phyloP scores from a whole-genome alignment of 2,888 invertebrate species.

The Hermodice carunculata region DNA sequence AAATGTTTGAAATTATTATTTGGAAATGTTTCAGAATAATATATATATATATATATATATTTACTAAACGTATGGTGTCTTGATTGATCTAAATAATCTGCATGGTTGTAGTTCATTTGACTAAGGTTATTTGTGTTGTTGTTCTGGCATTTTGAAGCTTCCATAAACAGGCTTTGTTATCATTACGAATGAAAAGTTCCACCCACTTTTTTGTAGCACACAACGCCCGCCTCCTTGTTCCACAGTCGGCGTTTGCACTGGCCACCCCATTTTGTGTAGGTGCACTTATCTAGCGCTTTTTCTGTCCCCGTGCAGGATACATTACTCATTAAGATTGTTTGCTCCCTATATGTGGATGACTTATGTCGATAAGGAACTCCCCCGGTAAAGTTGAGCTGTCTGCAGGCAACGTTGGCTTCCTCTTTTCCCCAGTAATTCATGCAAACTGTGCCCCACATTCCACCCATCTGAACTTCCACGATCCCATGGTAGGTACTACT shows the following conservation, averaged over 20 bases:
- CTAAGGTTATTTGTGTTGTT: too few relatives aligned
- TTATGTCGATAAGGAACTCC: conserved; percentile 57
- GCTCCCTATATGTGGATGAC: too few relatives aligned
- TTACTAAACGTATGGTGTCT: too few relatives aligned
- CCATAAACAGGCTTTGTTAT: too few relatives aligned
- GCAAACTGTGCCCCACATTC: conserved; percentile 18
- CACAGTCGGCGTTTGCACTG: conserved; percentile 45
- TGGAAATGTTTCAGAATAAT: too few relatives aligned
- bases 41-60: too few relatives aligned
- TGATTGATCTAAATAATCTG: too few relatives aligned
- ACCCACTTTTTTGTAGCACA: conserved; percentile 57
- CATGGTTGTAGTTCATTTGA: too few relatives aligned
- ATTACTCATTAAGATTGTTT: conserved; percentile 50
- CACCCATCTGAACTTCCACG: not conserved
- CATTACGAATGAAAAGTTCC: conserved; percentile 1
- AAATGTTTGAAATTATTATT: too few relatives aligned
- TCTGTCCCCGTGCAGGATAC: conserved; percentile 50
- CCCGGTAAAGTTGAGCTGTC: conserved; percentile 49
- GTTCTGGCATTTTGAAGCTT: too few relatives aligned
- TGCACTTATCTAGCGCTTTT: conserved; percentile 46
- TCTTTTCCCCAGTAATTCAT: not conserved
- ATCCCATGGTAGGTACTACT: conserved; percentile 6
- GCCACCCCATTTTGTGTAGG: conserved; percentile 40
- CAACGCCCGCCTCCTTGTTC: conserved; percentile 52
- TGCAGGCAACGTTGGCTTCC: conserved; percentile 41